Base-by-base conservation (phyloP, 2,888 invertebrate genomes). In the Lingula anatina region DNA sequence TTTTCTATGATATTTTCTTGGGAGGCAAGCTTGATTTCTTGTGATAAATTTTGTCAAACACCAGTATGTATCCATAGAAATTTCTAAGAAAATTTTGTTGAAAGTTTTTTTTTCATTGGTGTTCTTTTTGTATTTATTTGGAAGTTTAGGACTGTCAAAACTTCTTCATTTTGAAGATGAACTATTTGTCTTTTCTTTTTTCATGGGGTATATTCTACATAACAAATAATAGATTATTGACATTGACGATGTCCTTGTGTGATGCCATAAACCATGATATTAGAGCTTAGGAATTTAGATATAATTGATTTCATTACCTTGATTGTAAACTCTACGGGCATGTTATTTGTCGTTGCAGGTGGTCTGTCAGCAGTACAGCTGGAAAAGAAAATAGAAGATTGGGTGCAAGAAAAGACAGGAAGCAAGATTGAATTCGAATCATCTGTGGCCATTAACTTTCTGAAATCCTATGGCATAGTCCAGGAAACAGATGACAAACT, bases 401-500 rank as follows among this genome's bases (percentile, higher is more conserved):
- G 70, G 70, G 52, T 74, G 1, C n/a, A 56, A 4, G 38, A 54
- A 25, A 64, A 63, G 37, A 38, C 44, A 3, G 67, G 71, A 3
- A 53, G 50, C 2, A 46, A 49, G 25, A 49, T 71, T 2, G 56
- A 65, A 36, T 65, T 75, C 43, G 66, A 71, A 39, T 56, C 66
- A 2, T 47, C 58, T 1, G 71, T 71, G 47, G 65, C 71, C 9
- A 47, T 71, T 4, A 50, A 49, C 9, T 52, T 70, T 2, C 55
- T 73, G 20, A 55, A 60, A 37, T 49, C 57, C 12, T 65, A 70
- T 26, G 72, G 71, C 18, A 50, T 73, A 12, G 54, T 71, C n/a
- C 58, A 56, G 51, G 57, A 61, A 41, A 53, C 60, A 18, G 57
- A 64, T 24, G 59, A 63, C 23, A 67, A 62, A 46, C 55, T 70